Base-by-base conservation (phyloP, 1,140 invertebrate species). In the Diorhabda elongata region DNA sequence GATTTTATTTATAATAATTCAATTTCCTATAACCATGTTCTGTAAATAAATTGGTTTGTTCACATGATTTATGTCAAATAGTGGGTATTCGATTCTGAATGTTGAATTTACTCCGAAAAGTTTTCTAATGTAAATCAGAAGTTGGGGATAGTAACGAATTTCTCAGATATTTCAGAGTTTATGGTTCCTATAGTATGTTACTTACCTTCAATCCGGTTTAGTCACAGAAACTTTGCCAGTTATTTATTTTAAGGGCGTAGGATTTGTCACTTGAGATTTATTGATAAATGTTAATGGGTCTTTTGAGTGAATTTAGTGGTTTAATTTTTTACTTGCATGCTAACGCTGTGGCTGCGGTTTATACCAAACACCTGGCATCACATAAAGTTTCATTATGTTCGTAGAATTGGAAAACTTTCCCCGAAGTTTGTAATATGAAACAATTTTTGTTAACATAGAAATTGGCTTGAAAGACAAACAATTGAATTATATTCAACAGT, bases 121-220 rank as follows among this genome's bases (percentile, higher is more conserved):
- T 26, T 26, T 26, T 26, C 26, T 0, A 26, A 26, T 26, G 26
- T 45, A 43, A 26, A 58, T 58, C 58, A n/a, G 47, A 56, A 65
- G 42, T 65, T 65, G 41, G 4, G 56, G 64, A 65, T 65, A 57
- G 57, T 65, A 65, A 65, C 47, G 64, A 56, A 65, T 65, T 65
- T 65, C 52, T 57, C 64, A 65, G 56, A 65, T 65, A 45, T 65
- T 65, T 65, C 52, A 3, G 42, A 65, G 47, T 65, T 65, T 65
- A 57, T 65, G 52, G 64, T 52, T 65, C 43, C 52, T 65, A 5
- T 57, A 41, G 41, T 58, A 42, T n/a, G 44, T 65, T 8, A n/a
- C 4, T 11, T 43, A 62, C 61, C 61, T 62, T 62, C 9, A 3
- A 44, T 52, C 47, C 47, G 47, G n/a, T 52, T 52, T 52, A 44